phyloP scores from a whole-genome alignment of 2,113 vertebrate genomes.

The Pionites leucogaster region DNA sequence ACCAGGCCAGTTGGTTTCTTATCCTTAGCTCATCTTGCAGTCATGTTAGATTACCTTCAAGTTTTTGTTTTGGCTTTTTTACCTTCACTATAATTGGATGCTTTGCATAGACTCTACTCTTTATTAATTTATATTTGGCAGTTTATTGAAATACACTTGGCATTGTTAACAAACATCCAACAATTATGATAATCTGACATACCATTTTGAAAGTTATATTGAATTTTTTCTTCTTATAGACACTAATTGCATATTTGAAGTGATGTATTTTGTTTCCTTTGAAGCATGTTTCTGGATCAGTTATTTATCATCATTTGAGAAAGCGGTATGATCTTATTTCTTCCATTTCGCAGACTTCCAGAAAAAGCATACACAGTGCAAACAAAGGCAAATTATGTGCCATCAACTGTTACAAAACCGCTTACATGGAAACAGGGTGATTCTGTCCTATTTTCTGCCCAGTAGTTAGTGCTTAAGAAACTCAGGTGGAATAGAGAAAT shows the following conservation, averaged over 20 bases:
- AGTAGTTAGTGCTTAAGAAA: neutral
- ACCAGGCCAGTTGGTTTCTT: slow-evolving; percentile 8
- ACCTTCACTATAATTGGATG: neutral
- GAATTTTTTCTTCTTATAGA: slow-evolving; percentile 54
- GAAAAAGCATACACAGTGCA: slow-evolving; percentile 7
- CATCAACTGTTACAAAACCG: neutral
- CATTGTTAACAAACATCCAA: slow-evolving; percentile 33
- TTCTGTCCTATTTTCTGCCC: slow-evolving; percentile 6
- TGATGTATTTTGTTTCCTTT: slow-evolving; percentile 50
- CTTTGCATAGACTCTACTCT: neutral
- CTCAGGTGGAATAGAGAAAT: neutral
- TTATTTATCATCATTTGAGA: slow-evolving; percentile 40
- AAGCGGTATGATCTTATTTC: slow-evolving; percentile 8
- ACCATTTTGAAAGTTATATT: slow-evolving; percentile 58
- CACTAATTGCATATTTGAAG: slow-evolving; percentile 49
- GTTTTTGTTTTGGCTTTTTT: neutral
- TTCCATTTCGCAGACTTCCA: slow-evolving; percentile 16
- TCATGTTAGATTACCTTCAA: slow-evolving; percentile 34
- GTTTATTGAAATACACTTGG: slow-evolving; percentile 35
- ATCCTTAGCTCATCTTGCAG: neutral
- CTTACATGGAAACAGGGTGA: neutral
- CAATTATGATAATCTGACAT: slow-evolving; percentile 52
- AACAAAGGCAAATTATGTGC: slow-evolving; percentile 36
- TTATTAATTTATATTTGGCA: slow-evolving; percentile 2
- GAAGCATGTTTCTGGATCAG: neutral